Base-by-base conservation (phyloP, 2,888 invertebrate genomes). In the Thymelicus acteon region DNA sequence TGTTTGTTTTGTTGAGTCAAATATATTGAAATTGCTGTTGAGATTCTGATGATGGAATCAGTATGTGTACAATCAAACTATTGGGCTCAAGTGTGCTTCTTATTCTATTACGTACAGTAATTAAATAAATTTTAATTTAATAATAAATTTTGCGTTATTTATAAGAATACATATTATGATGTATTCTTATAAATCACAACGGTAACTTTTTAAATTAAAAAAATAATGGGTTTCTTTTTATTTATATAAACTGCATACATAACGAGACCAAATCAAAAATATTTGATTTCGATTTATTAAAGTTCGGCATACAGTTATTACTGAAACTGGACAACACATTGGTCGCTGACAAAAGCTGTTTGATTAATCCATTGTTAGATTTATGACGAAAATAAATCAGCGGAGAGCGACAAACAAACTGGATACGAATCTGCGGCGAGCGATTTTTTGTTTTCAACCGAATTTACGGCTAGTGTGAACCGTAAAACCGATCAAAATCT, bases 331-430 rank as follows among this genome's bases (percentile, higher is more conserved):
- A 79, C 82, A 85, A 84, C 87, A 86, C 84, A 86, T 87, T 85
- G 86, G 83, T 74, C 78, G 80, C 79, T 82, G 83, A 85, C 85
- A 84, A 89, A 90, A 89, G 86, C 87, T 82, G 85, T 82, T 85
- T 89, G 90, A 91, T 92, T 91, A 92, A 92, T 90, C 89, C 88
- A 76, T 84, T 83, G 84, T 84, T 83, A 85, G 88, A 92, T 92
- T 91, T 92, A 92, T 91, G 83, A 83, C 77, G 79, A 77, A 83
- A 84, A 91, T 92, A 92, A 93, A 92, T 93, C 92, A 92, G 88
- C 87, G 82, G 74, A 81, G 65, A 39, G 52, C 65, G 70, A 71
- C 70, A 71, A 71, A 71, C 71, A 71, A 65, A 71, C 70, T 65
- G 37, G 71, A 71, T 71, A 31, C 54, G 60, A 71, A 71, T 65